Conservation (phyloP, 2,113 vertebrate species). For the Carassius carassius region DNA sequence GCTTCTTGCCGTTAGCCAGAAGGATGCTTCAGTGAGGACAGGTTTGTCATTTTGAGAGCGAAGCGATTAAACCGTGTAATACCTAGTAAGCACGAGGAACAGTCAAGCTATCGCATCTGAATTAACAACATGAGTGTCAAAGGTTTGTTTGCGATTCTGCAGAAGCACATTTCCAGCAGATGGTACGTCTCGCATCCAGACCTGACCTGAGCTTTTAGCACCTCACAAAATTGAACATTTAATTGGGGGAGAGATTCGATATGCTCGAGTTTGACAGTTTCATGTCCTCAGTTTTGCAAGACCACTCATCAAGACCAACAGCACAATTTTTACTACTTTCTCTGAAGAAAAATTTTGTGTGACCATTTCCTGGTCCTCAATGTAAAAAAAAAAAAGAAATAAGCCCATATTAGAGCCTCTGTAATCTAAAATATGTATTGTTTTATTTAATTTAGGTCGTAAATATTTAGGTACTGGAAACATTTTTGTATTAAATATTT, state of each 20-base stretch:
- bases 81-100: constrained; percentile 57
- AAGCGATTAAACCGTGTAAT: constrained; percentile 54
- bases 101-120: constrained; percentile 53
- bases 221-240: not conserved
- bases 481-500: too few relatives aligned
- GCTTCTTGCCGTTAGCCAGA: constrained; percentile 56
- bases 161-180: constrained; percentile 5
- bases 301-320: not conserved
- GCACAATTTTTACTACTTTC: not conserved
- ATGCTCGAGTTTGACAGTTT: not conserved
- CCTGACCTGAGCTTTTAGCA: constrained; percentile 31
- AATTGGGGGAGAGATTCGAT: not conserved
- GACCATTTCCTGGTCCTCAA: not conserved
- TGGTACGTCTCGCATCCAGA: constrained; percentile 20
- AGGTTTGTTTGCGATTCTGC: constrained; percentile 23
- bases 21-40: constrained; percentile 52
- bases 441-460: not conserved
- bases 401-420: not conserved
- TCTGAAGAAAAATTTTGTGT: not conserved
- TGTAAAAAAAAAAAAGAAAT: not conserved
- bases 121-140: constrained; percentile 54
- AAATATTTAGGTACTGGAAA: too few relatives aligned
- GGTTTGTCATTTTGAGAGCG: constrained; percentile 55
- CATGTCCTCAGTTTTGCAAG: not conserved
- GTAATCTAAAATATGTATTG: not conserved